These are phyloP conservation scores for Chamaea fasciata DNA, from an alignment of 2,113 vertebrate species.

Conservation along the genomic window DNA sequence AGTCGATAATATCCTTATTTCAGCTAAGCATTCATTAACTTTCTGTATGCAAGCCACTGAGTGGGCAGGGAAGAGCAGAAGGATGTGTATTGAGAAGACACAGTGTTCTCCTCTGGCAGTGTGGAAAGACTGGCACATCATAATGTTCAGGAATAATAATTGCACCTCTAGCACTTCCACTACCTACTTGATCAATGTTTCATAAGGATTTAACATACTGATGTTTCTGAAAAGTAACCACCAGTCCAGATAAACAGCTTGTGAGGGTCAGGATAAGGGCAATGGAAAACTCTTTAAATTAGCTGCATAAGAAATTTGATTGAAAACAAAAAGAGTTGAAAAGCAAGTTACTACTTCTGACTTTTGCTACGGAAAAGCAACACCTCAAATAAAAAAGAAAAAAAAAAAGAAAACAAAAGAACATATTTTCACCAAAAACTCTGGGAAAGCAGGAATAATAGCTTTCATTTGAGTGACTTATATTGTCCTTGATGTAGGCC, in stretches of 20 bases:
- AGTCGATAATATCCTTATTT: not conserved
- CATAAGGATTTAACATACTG: not conserved
- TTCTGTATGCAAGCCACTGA: not conserved
- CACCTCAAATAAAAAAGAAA: not conserved
- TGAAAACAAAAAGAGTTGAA: not conserved
- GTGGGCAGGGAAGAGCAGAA: not conserved
- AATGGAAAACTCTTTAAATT: not conserved
- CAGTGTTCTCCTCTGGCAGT: not conserved
- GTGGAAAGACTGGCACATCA: not conserved
- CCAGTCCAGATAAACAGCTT: not conserved
- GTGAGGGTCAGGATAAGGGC: not conserved
- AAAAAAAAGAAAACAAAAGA: not conserved
- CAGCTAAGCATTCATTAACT: not conserved
- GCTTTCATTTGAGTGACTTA: not conserved
- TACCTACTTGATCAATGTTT: not conserved
- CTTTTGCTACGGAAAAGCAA: not conserved
- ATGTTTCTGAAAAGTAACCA: not conserved
- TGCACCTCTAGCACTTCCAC: not conserved
- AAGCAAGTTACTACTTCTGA: not conserved
- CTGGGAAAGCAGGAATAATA: not conserved
- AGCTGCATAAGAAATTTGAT: not conserved
- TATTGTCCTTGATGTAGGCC: fast-evolving
- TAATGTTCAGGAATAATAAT: not conserved
- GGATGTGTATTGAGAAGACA: not conserved
- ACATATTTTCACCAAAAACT: not conserved